These are phyloP conservation scores for Danio tinwini DNA, from an alignment of 2,797 vertebrate genomes.

Conservation along the genomic window DNA sequence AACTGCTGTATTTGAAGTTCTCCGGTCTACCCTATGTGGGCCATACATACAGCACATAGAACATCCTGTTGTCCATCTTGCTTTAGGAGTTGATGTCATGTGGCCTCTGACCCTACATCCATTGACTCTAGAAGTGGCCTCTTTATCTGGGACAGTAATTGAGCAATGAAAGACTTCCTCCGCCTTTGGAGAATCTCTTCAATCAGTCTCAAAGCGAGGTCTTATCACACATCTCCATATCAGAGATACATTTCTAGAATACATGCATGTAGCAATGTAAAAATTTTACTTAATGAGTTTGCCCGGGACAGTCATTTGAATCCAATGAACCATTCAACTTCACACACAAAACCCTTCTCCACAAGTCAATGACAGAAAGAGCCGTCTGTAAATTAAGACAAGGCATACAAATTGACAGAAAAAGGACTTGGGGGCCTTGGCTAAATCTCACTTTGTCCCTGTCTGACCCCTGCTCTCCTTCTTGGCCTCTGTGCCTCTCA, in stretches of 20 bases:
- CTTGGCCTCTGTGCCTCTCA: slow-evolving; percentile 82
- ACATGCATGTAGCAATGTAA: not conserved
- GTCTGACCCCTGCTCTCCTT: slow-evolving; percentile 82
- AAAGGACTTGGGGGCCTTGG: slow-evolving; percentile 66
- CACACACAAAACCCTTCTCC: not conserved
- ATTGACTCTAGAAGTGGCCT: slow-evolving; percentile 74
- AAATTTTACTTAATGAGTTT: not conserved
- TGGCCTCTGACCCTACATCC: slow-evolving; percentile 70
- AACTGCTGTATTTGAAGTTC: not conserved
- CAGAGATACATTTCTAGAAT: not conserved
- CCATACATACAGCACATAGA: slow-evolving; percentile 63
- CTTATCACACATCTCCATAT: not conserved
- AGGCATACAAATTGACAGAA: slow-evolving; percentile 74
- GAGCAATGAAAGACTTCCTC: slow-evolving; percentile 86
- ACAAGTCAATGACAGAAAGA: not conserved
- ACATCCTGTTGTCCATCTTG: slow-evolving; percentile 71
- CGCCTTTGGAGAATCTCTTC: slow-evolving; percentile 69
- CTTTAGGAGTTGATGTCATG: slow-evolving; percentile 77
- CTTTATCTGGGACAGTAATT: slow-evolving; percentile 82
- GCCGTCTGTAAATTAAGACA: slow-evolving; percentile 13
- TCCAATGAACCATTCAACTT: not conserved
- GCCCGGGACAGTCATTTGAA: not conserved
- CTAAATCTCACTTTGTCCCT: slow-evolving; percentile 81
- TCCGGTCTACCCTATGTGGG: not conserved
- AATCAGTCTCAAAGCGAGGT: slow-evolving; percentile 8